Conservation (phyloP, 2,888 invertebrate genomes). For the Trissolcus brochymenae region DNA sequence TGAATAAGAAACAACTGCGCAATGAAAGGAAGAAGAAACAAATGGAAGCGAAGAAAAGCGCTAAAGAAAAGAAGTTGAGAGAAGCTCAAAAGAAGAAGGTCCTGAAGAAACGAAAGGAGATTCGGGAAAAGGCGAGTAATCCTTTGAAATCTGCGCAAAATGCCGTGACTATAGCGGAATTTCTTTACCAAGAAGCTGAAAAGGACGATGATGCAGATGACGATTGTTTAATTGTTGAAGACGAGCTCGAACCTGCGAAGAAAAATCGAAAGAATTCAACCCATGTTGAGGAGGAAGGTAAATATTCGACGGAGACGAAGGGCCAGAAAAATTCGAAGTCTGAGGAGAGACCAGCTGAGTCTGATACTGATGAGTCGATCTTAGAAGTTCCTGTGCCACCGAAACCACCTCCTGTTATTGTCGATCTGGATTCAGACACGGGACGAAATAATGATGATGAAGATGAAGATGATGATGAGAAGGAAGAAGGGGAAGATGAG, state of each 20-base stretch:
- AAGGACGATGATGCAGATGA: background rate
- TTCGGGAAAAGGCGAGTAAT: constrained; percentile 18
- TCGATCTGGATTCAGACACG: constrained; percentile 62
- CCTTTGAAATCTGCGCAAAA: background rate
- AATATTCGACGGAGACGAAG: constrained; percentile 26
- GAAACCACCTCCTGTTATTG: constrained; percentile 68
- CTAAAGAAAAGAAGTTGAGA: constrained; percentile 10
- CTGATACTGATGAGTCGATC: constrained; percentile 70
- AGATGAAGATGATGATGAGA: background rate
- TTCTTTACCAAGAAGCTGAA: background rate
- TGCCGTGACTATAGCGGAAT: too few relatives aligned
- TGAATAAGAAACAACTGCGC: background rate
- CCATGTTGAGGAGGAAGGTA: background rate
- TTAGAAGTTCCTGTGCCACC: constrained; percentile 72
- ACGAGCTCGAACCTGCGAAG: background rate
- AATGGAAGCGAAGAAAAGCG: background rate
- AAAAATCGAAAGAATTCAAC: background rate
- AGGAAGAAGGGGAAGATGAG: background rate
- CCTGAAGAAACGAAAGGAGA: constrained; percentile 13
- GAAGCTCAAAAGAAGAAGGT: constrained; percentile 1
- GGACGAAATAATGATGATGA: too few relatives aligned
- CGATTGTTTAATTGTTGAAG: constrained; percentile 14
- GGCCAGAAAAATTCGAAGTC: constrained; percentile 6
- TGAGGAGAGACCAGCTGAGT: constrained; percentile 18
- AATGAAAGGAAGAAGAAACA: background rate